Evolutionary conservation across 1,140 invertebrate genomes (phyloP), one percentile per base, ranked within the genome.

Genomic region (Diplogasteroides magnus): DNA sequence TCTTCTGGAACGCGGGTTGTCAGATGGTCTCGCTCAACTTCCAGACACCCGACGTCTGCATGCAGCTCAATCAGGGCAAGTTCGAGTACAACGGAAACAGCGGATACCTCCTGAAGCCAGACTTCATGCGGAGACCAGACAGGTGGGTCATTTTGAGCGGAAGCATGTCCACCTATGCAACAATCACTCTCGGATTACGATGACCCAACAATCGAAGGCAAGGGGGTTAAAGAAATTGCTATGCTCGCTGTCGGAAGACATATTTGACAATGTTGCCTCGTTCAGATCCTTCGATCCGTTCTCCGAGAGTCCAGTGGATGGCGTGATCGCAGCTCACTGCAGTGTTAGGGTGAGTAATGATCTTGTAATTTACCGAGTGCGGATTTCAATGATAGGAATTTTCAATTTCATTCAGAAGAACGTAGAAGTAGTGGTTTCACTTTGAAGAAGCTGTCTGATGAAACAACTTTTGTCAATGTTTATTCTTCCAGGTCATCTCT

Each of bases 21-120:
- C 97, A 99, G 83, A 98, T 99, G 96, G 96, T 98, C 15, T 95
- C 97, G 0, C 86, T 99, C n/a, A 99, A 99, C 86, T 99, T 98
- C 86, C 97, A 99, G 88, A 98, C 96, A 15, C 90, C 95, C 19
- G 97, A 99, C 87, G 86, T 99, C 71, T 94, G 94, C 15, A 98
- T 99, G 94, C 97, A 99, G 86, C 86, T 99, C 67, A 99, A 99
- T 86, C 95, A 98, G 87, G 97, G 97, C 73, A 99, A 98, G 87
- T 99, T 98, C 86, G 97, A 99, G 84, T 97, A 97, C 83, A 98
- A 98, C 85, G 96, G 97, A 83, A 97, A 97, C 83, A 94, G 93
- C 75, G 96, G 94, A 85, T 87, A 97, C 85, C 86, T 99, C 15
- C 86, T 99, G 65, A 99, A 99, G 84, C 96, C 96, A 1, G 96